Percentiles rank a stretch among this genome's conserved stretches.
phyloP scores from a whole-genome alignment of 2,113 vertebrate species.

The Sylvietta virens region DNA sequence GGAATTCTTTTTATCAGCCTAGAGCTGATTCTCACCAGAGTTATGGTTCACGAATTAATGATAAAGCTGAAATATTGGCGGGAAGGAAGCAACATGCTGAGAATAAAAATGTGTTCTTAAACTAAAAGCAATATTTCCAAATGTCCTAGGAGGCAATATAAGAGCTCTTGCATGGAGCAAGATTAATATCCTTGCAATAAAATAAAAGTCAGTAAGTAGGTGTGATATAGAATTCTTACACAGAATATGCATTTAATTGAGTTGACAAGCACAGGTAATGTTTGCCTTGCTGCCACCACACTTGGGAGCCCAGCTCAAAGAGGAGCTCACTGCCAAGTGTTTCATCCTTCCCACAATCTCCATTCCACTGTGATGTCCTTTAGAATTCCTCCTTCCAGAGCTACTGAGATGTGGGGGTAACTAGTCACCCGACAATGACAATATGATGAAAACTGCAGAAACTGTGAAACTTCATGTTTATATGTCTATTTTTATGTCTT shows the following conservation, averaged over 20 bases:
- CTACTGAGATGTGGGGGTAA: neutral
- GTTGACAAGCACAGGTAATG: neutral
- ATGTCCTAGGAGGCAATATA: neutral
- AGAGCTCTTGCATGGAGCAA: neutral
- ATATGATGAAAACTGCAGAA: neutral
- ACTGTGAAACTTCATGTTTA: neutral
- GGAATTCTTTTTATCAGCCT: neutral
- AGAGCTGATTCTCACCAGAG: neutral
- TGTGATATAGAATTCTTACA: neutral
- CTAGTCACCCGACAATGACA: neutral
- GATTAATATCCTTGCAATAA: neutral
- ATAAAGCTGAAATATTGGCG: constrained; percentile 34
- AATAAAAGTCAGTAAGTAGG: neutral
- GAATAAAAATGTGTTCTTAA: constrained; percentile 47
- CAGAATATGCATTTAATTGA: neutral
- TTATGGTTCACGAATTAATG: constrained; percentile 18
- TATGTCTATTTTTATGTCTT: neutral
- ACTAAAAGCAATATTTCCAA: constrained; percentile 9
- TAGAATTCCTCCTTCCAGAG: neutral
- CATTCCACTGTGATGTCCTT: neutral
- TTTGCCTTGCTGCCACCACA: neutral
- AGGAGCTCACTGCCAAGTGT: neutral
- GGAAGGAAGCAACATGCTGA: neutral
- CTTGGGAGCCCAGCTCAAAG: neutral
- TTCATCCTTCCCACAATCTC: neutral